A percentile compares a stretch with the other conserved stretches of the same genome.
phyloP scores from a whole-genome alignment of 2,888 invertebrate genomes.

The Cetonia aurata region DNA sequence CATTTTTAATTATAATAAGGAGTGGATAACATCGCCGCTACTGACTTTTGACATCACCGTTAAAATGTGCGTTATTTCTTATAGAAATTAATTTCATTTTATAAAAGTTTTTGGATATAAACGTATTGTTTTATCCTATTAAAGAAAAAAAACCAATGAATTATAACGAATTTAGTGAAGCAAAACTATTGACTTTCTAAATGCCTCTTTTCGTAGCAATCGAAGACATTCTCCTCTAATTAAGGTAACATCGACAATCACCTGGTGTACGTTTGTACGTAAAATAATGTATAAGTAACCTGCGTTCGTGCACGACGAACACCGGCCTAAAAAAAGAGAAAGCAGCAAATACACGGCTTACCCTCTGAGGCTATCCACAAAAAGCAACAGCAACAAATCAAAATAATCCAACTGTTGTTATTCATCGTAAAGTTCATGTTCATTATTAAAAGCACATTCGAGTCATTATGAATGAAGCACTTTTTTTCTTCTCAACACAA shows the following conservation, averaged over 20 bases:
- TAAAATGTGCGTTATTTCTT: too few relatives aligned
- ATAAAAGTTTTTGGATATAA: too few relatives aligned
- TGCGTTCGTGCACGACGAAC: neutral
- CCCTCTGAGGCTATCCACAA: slow-evolving; percentile 28
- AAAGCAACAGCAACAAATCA: slow-evolving; percentile 26
- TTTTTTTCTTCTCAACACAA: too few relatives aligned
- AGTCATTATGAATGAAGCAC: neutral
- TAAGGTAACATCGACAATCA: slow-evolving; percentile 29
- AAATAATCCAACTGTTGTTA: slow-evolving; percentile 23
- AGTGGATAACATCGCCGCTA: too few relatives aligned
- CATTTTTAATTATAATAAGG: too few relatives aligned
- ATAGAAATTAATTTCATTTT: too few relatives aligned
- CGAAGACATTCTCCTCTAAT: slow-evolving; percentile 10
- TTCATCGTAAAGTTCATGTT: slow-evolving; percentile 18
- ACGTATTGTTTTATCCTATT: neutral
- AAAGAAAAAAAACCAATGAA: neutral
- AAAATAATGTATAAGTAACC: slow-evolving; percentile 3
- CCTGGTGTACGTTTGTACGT: neutral
- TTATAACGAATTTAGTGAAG: neutral
- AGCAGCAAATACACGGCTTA: slow-evolving; percentile 14
- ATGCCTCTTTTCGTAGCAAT: slow-evolving; percentile 1
- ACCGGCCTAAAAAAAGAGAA: slow-evolving; percentile 38
- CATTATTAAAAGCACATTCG: neutral
- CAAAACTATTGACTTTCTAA: slow-evolving; percentile 19
- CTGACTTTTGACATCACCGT: too few relatives aligned